These are phyloP conservation scores for Parazoanthus swiftii DNA, from an alignment of 92 coral and sea anemone genomes.

Conservation along the genomic window DNA sequence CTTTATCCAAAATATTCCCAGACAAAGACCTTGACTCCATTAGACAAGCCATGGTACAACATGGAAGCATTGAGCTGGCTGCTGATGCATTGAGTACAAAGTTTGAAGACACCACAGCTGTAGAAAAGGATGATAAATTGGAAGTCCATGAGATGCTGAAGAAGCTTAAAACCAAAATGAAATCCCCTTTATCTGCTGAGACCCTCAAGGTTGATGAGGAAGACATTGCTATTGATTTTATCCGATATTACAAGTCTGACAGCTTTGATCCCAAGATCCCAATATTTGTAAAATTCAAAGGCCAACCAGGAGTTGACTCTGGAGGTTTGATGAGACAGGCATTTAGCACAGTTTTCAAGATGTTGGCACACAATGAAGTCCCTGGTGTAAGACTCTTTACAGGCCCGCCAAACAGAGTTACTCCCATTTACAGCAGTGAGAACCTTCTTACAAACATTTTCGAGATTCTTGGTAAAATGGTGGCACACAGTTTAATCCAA, in stretches of 20 bases:
- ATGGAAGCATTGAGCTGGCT: constrained; percentile 24
- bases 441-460: constrained; percentile 45
- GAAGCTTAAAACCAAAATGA: constrained; percentile 7
- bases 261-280: constrained; percentile 51
- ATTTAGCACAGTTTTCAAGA: constrained; percentile 37
- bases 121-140: background rate
- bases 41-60: constrained; percentile 6
- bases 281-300: constrained; percentile 20
- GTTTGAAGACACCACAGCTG: background rate
- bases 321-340: constrained; percentile 59
- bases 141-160: background rate
- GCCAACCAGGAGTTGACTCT: constrained; percentile 58
- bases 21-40: constrained; percentile 2
- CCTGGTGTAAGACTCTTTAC: constrained; percentile 42
- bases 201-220: background rate
- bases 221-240: constrained; percentile 25
- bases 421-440: constrained; percentile 49
- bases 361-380: constrained; percentile 37
- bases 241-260: constrained; percentile 12
- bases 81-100: constrained; percentile 3
- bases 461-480: constrained; percentile 44
- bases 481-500: constrained; percentile 41
- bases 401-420: constrained; percentile 36
- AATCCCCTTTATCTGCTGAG: background rate
- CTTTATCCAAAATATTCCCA: constrained; percentile 11